Conservation (phyloP, 2,888 invertebrate genomes). For the Therioaphis trifolii region DNA sequence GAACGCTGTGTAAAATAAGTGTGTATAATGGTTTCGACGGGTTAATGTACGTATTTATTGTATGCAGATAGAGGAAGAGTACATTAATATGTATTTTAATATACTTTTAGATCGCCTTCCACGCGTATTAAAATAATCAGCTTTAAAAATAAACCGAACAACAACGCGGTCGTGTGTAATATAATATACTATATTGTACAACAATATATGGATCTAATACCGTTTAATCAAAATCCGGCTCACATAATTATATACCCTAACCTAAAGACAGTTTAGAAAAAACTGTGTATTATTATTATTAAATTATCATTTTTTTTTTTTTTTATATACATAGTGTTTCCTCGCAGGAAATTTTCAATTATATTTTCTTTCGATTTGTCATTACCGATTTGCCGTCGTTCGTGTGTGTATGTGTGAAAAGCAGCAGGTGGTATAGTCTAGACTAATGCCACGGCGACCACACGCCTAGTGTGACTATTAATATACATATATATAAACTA, state of each 20-base stretch:
- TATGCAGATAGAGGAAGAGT: no score
- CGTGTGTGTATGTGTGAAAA: conserved; percentile 12
- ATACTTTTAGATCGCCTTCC: not conserved
- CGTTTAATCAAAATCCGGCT: conserved; percentile 42
- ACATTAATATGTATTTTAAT: not conserved
- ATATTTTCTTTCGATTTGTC: conserved; percentile 30
- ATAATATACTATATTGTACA: no score
- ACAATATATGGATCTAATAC: not conserved
- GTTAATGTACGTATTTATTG: no score
- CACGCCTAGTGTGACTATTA: conserved; percentile 56
- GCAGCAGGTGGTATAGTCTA: not conserved
- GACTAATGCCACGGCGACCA: conserved; percentile 28
- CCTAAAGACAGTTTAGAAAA: not conserved
- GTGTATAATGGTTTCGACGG: not conserved
- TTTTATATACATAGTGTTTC: not conserved
- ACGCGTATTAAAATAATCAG: conserved; percentile 12
- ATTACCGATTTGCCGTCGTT: conserved; percentile 54
- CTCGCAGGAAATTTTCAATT: conserved; percentile 1
- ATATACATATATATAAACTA: not conserved
- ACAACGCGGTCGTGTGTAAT: not conserved
- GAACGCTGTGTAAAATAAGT: not conserved
- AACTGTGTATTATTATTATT: not conserved
- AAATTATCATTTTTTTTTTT: not conserved
- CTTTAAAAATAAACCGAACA: conserved; percentile 28
- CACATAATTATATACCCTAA: conserved; percentile 7